Percentiles rank a stretch among this genome's conserved stretches.
phyloP scores from a whole-genome alignment of 2,113 vertebrate species.

The Pipra filicauda region DNA sequence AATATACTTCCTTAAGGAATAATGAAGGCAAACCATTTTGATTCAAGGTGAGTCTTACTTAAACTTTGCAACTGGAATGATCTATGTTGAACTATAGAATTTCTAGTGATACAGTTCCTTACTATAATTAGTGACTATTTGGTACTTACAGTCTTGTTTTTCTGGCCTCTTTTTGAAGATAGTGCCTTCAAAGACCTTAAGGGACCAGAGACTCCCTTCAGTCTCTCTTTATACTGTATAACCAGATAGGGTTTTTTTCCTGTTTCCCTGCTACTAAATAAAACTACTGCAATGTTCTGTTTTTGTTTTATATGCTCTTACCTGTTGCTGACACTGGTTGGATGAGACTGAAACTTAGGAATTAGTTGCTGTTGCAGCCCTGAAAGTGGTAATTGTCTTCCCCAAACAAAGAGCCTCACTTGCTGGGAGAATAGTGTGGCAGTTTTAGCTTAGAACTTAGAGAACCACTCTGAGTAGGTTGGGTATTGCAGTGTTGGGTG shows the following conservation, averaged over 20 bases:
- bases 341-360: not conserved
- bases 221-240: not conserved
- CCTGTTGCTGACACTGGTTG: not conserved
- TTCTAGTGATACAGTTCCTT: no score
- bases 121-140: not conserved
- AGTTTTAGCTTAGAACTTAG: not conserved
- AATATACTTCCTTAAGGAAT: not conserved
- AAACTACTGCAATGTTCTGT: accelerated
- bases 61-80: not conserved
- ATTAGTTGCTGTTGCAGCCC: not conserved
- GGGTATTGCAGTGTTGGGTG: not conserved
- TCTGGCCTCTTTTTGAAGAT: not conserved
- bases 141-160: not conserved
- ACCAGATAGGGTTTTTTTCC: not conserved
- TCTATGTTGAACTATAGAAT: not conserved
- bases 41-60: not conserved
- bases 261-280: not conserved
- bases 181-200: not conserved
- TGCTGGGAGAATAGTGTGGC: not conserved
- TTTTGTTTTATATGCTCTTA: accelerated
- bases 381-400: not conserved
- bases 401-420: not conserved
- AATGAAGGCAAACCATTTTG: not conserved
- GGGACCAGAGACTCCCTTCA: not conserved
- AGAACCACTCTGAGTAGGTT: not conserved